phyloP scores from a whole-genome alignment of 2,113 vertebrate genomes.

The Etheostoma cragini region DNA sequence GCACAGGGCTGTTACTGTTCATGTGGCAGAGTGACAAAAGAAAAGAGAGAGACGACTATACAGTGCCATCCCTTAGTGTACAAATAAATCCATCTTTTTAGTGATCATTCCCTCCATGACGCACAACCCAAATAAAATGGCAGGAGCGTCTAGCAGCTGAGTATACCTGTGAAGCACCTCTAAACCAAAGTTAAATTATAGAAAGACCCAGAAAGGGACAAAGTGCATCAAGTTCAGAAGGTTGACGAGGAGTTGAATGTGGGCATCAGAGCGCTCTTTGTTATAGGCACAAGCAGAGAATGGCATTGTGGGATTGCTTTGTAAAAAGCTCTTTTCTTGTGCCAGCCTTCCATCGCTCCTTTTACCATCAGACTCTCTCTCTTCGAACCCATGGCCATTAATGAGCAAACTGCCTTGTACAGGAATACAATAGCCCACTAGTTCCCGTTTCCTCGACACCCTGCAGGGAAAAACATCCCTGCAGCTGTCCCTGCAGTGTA shows the following conservation, averaged over 20 bases:
- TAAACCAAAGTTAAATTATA: slow-evolving; percentile 7
- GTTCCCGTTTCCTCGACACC: slow-evolving; percentile 20
- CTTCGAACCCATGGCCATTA: slow-evolving; percentile 48
- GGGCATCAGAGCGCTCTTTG: slow-evolving; percentile 69
- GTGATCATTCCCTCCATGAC: not conserved
- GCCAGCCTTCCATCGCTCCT: slow-evolving; percentile 72
- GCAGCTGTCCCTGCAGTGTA: not conserved
- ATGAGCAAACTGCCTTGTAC: slow-evolving; percentile 61
- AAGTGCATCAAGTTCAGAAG: slow-evolving; percentile 55
- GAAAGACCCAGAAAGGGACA: slow-evolving; percentile 16
- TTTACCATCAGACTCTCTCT: slow-evolving; percentile 45
- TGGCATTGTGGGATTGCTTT: slow-evolving; percentile 70
- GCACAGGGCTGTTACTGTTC: not conserved
- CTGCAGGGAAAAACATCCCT: not conserved
- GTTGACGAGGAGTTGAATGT: slow-evolving; percentile 57
- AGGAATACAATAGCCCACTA: slow-evolving; percentile 58
- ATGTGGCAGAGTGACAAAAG: not conserved
- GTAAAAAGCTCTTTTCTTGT: slow-evolving; percentile 61
- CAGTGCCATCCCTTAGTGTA: not conserved
- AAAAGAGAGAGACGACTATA: not conserved
- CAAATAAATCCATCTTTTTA: not conserved
- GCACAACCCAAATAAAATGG: not conserved
- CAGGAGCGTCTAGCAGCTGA: not conserved
- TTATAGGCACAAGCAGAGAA: slow-evolving; percentile 46
- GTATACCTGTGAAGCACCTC: not conserved